phyloP scores from a whole-genome alignment of 1,140 invertebrate species.

The Archivesica marissinica region DNA sequence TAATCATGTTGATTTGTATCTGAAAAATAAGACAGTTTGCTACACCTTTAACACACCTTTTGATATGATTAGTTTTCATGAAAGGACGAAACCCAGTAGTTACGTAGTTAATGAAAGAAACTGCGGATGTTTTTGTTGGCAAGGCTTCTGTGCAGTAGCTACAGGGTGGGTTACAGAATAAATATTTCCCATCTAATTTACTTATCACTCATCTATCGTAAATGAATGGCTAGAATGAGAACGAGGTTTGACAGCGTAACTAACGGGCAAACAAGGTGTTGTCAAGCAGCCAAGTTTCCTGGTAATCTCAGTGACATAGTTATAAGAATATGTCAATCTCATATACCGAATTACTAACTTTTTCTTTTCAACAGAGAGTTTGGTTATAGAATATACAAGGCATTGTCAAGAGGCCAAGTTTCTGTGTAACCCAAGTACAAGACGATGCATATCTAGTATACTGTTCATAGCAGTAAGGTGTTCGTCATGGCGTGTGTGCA shows the following conservation, averaged over 20 bases:
- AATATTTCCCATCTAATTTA: slow-evolving; percentile 44
- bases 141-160: not conserved
- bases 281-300: slow-evolving; percentile 16
- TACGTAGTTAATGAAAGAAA: slow-evolving; percentile 40
- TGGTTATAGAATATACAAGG: no score
- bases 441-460: no score
- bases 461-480: no score
- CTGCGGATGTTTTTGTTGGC: slow-evolving; percentile 37
- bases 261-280: slow-evolving; percentile 12
- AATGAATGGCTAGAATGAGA: slow-evolving; percentile 13
- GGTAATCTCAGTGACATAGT: no score
- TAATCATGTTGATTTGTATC: slow-evolving; percentile 19
- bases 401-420: no score
- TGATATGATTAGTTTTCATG: not conserved
- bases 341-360: no score
- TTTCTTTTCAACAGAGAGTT: no score
- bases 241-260: slow-evolving; percentile 13
- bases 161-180: slow-evolving; percentile 35
- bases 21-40: not conserved
- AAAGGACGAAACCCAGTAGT: slow-evolving; percentile 8
- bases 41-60: not conserved
- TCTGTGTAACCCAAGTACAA: no score
- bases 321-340: no score
- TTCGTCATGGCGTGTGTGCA: no score
- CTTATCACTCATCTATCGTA: slow-evolving; percentile 42